Percentiles rank a stretch among this genome's conserved stretches.
Evolutionary conservation across 92 coral and sea anemone species (phyloP).

Genomic region (Porites rus): DNA sequence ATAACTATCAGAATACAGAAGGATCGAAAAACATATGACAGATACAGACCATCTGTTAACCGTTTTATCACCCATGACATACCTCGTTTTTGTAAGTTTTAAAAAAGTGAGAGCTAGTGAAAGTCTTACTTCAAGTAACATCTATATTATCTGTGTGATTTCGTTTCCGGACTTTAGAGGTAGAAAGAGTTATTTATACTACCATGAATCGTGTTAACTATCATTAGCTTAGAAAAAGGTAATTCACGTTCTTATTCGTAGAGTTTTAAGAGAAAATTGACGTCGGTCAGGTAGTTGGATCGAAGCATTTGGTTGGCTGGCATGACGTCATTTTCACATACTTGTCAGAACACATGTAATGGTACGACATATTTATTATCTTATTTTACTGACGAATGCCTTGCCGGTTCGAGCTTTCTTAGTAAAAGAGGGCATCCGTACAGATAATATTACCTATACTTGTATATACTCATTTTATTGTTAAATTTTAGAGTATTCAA

Average conservation of each 20-base stretch:
- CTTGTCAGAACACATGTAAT: background rate
- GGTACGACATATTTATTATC: constrained; percentile 2
- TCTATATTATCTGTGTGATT: no score
- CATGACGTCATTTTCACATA: constrained; percentile 22
- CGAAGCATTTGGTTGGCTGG: background rate
- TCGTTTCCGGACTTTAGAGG: no score
- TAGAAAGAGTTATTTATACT: no score
- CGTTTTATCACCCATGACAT: background rate
- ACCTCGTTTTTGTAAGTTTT: background rate
- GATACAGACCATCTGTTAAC: background rate
- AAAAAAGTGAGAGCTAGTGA: background rate
- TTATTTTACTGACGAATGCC: constrained; percentile 16
- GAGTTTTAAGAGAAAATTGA: background rate
- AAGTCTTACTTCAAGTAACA: no score
- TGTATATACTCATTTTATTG: background rate
- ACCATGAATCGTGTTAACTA: no score
- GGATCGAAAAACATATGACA: constrained; percentile 26
- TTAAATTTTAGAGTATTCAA: background rate
- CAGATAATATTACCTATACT: background rate
- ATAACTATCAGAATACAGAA: constrained; percentile 23
- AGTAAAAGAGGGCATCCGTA: background rate
- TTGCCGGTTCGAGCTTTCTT: constrained; percentile 25
- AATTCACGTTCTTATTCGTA: background rate
- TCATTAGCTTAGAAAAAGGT: no score
- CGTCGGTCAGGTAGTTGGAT: background rate